Evolutionary conservation across 2,797 vertebrate species (phyloP), one percentile per base, ranked within the genome.

Genomic region (Oreochromis mossambicus): DNA sequence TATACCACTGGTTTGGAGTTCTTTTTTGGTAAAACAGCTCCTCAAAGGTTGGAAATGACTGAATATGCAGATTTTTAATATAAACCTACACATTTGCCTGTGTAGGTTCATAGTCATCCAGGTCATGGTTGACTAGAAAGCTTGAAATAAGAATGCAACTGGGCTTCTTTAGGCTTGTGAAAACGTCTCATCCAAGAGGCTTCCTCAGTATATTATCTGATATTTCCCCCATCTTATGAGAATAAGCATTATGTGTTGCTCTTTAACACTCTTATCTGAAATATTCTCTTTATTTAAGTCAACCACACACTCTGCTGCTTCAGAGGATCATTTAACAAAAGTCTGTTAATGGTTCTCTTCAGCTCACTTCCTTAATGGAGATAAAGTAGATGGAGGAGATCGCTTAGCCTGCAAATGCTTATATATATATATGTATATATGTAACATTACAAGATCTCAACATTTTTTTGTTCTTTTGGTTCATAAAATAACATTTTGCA

Each of bases 1-100:
- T 63, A 0, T 21, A 2, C 11, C 34, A 5, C 32, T n/a, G 58
- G 58, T 38, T n/a, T 21, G 34, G 6, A n/a, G 58, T 5, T n/a
- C 32, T 63, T 63, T 63, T 3, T 63, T 5, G 58, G 58, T 63
- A 3, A 5, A 36, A 63, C 32, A n/a, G 34, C 10, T 5, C 10
- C 32, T 63, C 32, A 36, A 36, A n/a, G 1, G 10, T 29, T 29
- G 41, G 0, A 73, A 73, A 2, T 75, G 24, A 19, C 43, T 29
- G 6, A 50, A 32, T 48, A 32, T 50, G 21, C 41, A 48, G 0
- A 17, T 50, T 75, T 48, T 32, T 46, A 48, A 54, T 75, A n/a
- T 48, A 50, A 75, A 32, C 9, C 43, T 73, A 1, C 15, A 17
- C 70, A 43, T 21, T 41, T 41, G 3, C n/a, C 0, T 14, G 2